These are phyloP conservation scores for Trypoxylus dichotomus DNA, from an alignment of 1,140 invertebrate genomes.

Conservation along the genomic window DNA sequence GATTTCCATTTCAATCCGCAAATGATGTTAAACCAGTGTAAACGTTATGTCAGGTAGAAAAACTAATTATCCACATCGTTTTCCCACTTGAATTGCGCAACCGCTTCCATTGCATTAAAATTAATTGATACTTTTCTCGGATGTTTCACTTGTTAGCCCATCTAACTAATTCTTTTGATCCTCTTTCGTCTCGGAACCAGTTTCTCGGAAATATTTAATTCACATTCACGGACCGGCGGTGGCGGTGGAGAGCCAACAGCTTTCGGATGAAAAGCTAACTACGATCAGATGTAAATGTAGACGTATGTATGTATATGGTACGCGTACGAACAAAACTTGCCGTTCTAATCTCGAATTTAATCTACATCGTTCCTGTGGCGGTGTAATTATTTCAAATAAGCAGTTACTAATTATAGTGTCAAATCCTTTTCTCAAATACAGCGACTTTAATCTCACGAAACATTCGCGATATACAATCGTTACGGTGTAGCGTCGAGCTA, in stretches of 20 bases:
- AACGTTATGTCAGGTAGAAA: too few species aligned
- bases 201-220: constrained; percentile 17
- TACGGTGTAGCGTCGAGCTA: neutral
- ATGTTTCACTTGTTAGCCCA: neutral
- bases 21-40: too few species aligned
- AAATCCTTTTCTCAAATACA: constrained; percentile 15
- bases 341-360: constrained; percentile 18
- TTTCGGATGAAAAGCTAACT: constrained; percentile 8
- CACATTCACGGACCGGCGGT: neutral
- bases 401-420: constrained; percentile 25
- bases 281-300: neutral
- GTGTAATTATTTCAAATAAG: constrained; percentile 26
- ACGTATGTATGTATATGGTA: neutral
- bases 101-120: neutral
- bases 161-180: neutral
- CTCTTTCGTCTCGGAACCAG: neutral
- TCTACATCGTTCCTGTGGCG: constrained; percentile 19
- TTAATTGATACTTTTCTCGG: constrained; percentile 7
- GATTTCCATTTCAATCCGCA: too few species aligned
- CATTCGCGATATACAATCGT: constrained; percentile 9
- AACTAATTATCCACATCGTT: too few species aligned
- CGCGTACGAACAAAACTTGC: neutral
- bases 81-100: neutral
- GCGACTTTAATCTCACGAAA: constrained; percentile 1
- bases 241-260: neutral